phyloP scores from a whole-genome alignment of 1,140 invertebrate species.

The Coenobita brevimanus region DNA sequence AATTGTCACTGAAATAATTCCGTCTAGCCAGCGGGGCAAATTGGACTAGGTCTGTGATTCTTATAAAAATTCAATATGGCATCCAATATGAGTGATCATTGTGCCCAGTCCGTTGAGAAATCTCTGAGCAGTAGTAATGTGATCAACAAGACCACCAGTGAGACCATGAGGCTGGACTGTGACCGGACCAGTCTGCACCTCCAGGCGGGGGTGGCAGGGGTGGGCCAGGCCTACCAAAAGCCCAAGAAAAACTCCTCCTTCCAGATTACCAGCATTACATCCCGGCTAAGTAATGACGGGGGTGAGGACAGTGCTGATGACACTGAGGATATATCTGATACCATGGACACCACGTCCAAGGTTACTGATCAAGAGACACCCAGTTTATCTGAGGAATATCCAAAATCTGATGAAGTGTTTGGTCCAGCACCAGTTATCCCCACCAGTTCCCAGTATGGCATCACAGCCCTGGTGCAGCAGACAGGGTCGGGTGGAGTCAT shows the following conservation, averaged over 20 bases:
- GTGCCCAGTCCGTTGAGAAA: slow-evolving; percentile 37
- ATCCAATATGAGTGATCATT: slow-evolving; percentile 61
- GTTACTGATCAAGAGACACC: slow-evolving; percentile 78
- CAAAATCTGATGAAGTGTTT: slow-evolving; percentile 81
- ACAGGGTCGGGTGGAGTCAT: slow-evolving; percentile 72
- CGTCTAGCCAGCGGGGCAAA: slow-evolving; percentile 49
- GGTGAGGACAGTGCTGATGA: slow-evolving; percentile 94
- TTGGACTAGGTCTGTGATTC: slow-evolving; percentile 52
- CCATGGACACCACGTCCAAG: slow-evolving; percentile 65
- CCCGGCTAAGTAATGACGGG: slow-evolving; percentile 85
- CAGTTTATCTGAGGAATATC: slow-evolving; percentile 88
- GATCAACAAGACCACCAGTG: slow-evolving; percentile 48
- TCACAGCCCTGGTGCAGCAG: slow-evolving; percentile 83
- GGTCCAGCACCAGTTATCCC: slow-evolving; percentile 87
- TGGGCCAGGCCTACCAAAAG: slow-evolving; percentile 47
- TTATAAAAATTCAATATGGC: slow-evolving; percentile 64
- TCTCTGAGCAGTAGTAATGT: slow-evolving; percentile 36
- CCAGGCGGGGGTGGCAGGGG: slow-evolving; percentile 7
- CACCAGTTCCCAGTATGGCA: slow-evolving; percentile 86
- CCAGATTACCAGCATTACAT: slow-evolving; percentile 92
- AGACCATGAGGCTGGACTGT: slow-evolving; percentile 49
- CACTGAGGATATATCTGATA: slow-evolving; percentile 81
- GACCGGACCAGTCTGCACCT: slow-evolving; percentile 48
- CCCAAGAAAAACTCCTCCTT: slow-evolving; percentile 93
- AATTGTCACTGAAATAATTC: slow-evolving; percentile 54